Base-by-base conservation (phyloP, 2,797 vertebrate species). In the Bufotes viridis region DNA sequence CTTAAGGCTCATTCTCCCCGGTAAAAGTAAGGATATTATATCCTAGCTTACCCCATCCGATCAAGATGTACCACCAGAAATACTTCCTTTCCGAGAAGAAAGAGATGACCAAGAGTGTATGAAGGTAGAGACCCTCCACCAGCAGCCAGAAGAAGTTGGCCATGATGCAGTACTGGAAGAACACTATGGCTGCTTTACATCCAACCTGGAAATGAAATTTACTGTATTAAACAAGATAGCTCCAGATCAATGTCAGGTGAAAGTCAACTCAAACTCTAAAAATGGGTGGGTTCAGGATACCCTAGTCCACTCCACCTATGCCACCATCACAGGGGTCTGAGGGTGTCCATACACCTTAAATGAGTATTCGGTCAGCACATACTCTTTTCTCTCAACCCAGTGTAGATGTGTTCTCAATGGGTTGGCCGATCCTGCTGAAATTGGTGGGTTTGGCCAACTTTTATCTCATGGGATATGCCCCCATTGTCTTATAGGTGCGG, bases 131-230 rank as follows among this genome's bases (percentile, higher is more conserved):
- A 1, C 98, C 97, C 87, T 99, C 98, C 63, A 99, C 98, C 91
- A 99, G 95, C 78, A 99, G 96, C 98, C 98, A 99, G 95, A 99
- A 98, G 95, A 97, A 99, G 93, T 98, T 99, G 91, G 97, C 98
- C 98, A 99, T 99, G 89, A 99, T 92, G 9, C 98, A 97, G 84
- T 99, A 99, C 86, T 99, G 98, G 93, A 99, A 98, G 91, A 99
- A 98, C 86, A 99, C 96, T 86, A 99, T 95, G 3, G 95, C 96
- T 0, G 96, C 97, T 94, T 98, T 99, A 93, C 98, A 99, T 91
- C 97, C 96, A 78, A 96, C 94, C 98, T 99, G 94, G n/a, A 90
- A 93, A 49, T 86, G 90, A 92, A 69, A 90, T 72, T 10, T 69
- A 29, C 7, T 1, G 24, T 67, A 67, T 69, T 69, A 7, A 26